phyloP scores from a whole-genome alignment of 2,888 invertebrate species.

The Sphaerophoria rueppellii region DNA sequence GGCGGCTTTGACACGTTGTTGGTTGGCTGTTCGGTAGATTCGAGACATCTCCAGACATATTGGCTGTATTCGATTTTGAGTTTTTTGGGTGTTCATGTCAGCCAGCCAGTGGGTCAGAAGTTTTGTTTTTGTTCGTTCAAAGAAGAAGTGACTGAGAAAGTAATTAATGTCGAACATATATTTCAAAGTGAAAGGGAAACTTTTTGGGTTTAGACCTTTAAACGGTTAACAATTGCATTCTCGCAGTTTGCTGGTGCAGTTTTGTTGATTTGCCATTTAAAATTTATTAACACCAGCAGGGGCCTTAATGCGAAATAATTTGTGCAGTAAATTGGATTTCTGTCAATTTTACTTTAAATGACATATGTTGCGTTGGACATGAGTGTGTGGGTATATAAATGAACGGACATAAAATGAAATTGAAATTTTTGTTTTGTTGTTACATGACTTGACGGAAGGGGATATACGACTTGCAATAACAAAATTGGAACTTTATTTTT shows the following conservation, averaged over 20 bases:
- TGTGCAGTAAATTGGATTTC: slow-evolving; percentile 57
- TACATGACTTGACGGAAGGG: too few species aligned
- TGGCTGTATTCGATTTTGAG: slow-evolving; percentile 50
- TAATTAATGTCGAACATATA: slow-evolving; percentile 70
- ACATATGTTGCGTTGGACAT: slow-evolving; percentile 27
- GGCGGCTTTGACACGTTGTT: slow-evolving; percentile 58
- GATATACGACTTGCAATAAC: background rate
- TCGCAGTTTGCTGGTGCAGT: background rate
- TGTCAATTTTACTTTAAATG: slow-evolving; percentile 39
- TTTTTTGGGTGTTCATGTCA: slow-evolving; percentile 66
- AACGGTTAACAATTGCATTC: slow-evolving; percentile 37
- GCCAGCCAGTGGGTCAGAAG: slow-evolving; percentile 65
- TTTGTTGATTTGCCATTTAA: background rate
- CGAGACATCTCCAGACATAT: slow-evolving; percentile 65
- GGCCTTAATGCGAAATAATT: slow-evolving; percentile 52
- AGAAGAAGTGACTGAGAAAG: slow-evolving; percentile 51
- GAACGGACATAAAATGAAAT: slow-evolving; percentile 15
- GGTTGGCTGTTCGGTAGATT: background rate
- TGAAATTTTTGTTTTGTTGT: slow-evolving; percentile 2
- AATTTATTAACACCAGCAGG: slow-evolving; percentile 49
- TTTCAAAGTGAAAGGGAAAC: slow-evolving; percentile 70
- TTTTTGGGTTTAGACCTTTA: slow-evolving; percentile 34
- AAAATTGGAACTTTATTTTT: background rate
- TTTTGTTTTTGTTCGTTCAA: background rate
- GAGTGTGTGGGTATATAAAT: background rate